A percentile compares a stretch with the other conserved stretches of the same genome.
Evolutionary conservation across 2,797 vertebrate genomes (phyloP).

Genomic region (Cossypha heuglini): DNA sequence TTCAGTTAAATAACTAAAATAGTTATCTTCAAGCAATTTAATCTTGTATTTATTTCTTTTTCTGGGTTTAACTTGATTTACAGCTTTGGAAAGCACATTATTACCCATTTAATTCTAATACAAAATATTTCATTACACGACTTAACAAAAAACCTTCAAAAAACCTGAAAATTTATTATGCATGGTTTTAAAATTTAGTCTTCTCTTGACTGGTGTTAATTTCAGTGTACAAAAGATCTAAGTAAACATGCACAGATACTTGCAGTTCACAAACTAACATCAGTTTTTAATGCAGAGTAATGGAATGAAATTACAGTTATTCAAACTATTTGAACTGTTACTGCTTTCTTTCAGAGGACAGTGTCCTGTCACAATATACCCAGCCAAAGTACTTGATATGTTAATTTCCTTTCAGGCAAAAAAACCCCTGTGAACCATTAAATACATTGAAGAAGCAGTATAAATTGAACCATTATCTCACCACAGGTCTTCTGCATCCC

Average conservation of each 20-base stretch:
- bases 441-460: neutral
- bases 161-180: neutral
- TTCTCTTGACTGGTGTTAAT: neutral
- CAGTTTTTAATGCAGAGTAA: neutral
- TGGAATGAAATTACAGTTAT: neutral
- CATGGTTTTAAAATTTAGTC: neutral
- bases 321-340: neutral
- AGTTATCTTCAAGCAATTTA: fast-evolving
- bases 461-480: neutral
- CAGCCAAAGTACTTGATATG: neutral
- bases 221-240: neutral
- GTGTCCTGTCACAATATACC: neutral
- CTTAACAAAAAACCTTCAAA: neutral
- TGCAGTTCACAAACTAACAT: neutral
- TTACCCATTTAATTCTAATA: neutral
- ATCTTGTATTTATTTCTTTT: neutral
- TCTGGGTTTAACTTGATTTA: neutral
- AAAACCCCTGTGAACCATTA: fast-evolving
- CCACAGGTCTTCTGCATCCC: neutral
- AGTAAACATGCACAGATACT: neutral
- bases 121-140: fast-evolving
- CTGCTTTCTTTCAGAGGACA: neutral
- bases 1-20: neutral
- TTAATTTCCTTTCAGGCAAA: neutral
- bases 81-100: neutral